Evolutionary conservation across 1,140 invertebrate species (phyloP).

Genomic region (Neuroterus valhalla): DNA sequence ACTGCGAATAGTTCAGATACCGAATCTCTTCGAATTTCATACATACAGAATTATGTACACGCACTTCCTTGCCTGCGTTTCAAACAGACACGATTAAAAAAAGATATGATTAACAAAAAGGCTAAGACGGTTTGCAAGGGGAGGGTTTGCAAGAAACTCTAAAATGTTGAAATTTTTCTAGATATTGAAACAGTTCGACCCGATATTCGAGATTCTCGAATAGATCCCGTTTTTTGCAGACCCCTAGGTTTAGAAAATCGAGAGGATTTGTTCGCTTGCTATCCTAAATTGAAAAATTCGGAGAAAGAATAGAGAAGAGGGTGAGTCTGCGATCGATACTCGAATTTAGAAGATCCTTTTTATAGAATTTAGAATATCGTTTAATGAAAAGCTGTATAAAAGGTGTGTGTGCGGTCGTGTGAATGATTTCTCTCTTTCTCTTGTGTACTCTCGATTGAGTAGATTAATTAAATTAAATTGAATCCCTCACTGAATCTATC

Average conservation of each 20-base stretch:
- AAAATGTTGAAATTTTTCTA: slow-evolving; percentile 36
- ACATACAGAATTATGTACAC: slow-evolving; percentile 21
- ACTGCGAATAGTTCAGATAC: slow-evolving; percentile 23
- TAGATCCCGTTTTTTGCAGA: slow-evolving; percentile 41
- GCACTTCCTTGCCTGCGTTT: background rate
- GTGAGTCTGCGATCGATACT: slow-evolving; percentile 9
- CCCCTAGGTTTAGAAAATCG: slow-evolving; percentile 30
- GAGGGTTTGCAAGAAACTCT: slow-evolving; percentile 34
- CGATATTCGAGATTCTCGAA: no score
- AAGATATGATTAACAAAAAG: no score
- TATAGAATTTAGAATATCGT: slow-evolving; percentile 31
- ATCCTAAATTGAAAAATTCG: background rate
- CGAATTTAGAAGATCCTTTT: slow-evolving; percentile 18
- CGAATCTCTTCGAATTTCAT: slow-evolving; percentile 24
- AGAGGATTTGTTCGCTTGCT: slow-evolving; percentile 16
- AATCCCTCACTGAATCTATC: slow-evolving; percentile 47
- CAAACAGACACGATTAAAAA: no score
- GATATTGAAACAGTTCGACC: no score
- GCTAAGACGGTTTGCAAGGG: no score
- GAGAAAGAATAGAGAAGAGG: slow-evolving; percentile 20
- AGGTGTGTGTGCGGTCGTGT: slow-evolving; percentile 48
- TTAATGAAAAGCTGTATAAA: slow-evolving; percentile 65
- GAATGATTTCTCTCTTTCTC: slow-evolving; percentile 33
- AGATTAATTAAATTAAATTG: slow-evolving; percentile 64
- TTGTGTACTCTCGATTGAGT: slow-evolving; percentile 34